phyloP scores from a whole-genome alignment of 2,113 vertebrate species.

The Megaceryle torquata region DNA sequence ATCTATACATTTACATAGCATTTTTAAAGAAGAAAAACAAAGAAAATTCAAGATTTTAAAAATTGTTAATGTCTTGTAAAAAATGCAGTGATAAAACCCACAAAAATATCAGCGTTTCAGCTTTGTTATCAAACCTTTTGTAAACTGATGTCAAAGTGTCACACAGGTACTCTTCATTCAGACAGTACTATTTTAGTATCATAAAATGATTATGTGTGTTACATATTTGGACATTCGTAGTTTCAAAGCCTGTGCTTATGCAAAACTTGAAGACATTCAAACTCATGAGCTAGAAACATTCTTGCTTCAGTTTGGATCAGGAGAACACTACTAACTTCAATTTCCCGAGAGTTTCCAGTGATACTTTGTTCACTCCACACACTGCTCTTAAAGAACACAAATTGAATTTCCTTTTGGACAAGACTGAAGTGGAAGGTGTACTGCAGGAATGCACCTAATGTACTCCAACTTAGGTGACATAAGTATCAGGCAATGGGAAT shows the following conservation, averaged over 20 bases:
- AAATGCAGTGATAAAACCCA: neutral
- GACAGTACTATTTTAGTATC: neutral
- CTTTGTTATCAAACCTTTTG: neutral
- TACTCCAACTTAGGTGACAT: neutral
- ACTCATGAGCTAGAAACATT: neutral
- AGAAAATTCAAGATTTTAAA: neutral
- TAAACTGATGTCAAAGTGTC: neutral
- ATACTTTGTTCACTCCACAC: neutral
- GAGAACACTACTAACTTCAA: neutral
- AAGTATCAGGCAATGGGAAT: neutral
- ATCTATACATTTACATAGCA: neutral
- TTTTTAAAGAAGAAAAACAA: neutral
- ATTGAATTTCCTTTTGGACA: neutral
- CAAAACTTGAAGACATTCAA: neutral
- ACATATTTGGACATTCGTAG: too few species aligned
- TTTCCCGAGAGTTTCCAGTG: neutral
- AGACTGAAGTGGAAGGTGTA: neutral
- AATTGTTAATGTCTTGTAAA: neutral
- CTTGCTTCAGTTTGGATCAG: neutral
- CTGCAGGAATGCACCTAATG: too few species aligned
- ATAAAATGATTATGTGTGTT: neutral
- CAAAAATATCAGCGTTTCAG: neutral
- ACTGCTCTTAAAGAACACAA: neutral
- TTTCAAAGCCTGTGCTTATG: neutral
- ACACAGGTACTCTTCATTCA: neutral